Base-by-base conservation (phyloP, 2,888 invertebrate species). In the Biston stratarius region DNA sequence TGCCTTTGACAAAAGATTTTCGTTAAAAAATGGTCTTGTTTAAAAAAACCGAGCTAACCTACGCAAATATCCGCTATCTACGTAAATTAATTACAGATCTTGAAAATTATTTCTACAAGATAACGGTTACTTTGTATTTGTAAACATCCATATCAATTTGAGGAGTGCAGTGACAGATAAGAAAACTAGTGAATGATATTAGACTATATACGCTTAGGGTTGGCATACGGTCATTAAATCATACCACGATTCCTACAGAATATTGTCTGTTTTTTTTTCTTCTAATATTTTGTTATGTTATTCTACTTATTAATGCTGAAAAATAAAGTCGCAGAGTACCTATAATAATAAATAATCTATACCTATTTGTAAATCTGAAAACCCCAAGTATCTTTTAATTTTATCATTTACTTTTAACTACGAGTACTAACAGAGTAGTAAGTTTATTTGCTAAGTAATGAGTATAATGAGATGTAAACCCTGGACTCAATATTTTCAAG, bases 131-230 rank as follows among this genome's bases (percentile, higher is more conserved):
- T 36, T 49, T 49, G 47, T 59, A 45, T 66, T 62, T 61, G 57
- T 59, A 48, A 68, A 55, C 62, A 67, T 48, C 58, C 68, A 71
- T 73, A 76, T 74, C 69, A 62, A 67, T 73, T 67, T 64, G 61
- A 72, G 64, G 82, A 84, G 91, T 88, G 87, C 89, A 87, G 70
- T 90, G 90, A 85, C 90, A 79, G 91, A 91, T 91, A 90, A 90
- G 79, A 64, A 56, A 51, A 44, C 57, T 68, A 42, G 56, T 63
- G 56, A 51, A 58, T 66, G 66, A 62, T 64, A 48, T 48, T 40
- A n/a, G 77, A 77, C 71, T 71, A 61, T 70, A 65, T 60, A 52
- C 55, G 70, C 56, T 53, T 67, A 63, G 40, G 56, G 44, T 42
- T 63, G 51, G 44, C 45, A 36, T n/a, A 52, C 12, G 42, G 14